Percentiles rank a stretch among this genome's conserved stretches.
Evolutionary conservation across 2,113 vertebrate genomes (phyloP).

Genomic region (Solea senegalensis): DNA sequence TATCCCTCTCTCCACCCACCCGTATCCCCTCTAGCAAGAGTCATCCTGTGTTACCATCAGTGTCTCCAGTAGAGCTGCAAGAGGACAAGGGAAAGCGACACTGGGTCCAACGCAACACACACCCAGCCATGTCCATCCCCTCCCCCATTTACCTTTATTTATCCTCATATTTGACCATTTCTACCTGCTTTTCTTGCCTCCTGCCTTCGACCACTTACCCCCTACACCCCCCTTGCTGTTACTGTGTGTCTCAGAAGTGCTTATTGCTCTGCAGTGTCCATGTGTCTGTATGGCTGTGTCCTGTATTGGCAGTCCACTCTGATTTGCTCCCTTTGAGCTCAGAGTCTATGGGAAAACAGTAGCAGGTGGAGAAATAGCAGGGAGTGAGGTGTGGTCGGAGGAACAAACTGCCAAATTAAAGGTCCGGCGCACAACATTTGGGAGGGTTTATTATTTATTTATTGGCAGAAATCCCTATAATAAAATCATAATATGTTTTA

Average conservation of each 20-base stretch:
- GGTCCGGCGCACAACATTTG: too few species aligned
- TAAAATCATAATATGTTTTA: too few species aligned
- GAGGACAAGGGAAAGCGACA: slow-evolving; percentile 25
- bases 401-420: not conserved
- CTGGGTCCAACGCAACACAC: slow-evolving; percentile 20
- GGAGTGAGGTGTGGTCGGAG: slow-evolving; percentile 35
- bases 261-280: not conserved
- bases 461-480: too few species aligned
- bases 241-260: not conserved
- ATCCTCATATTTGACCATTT: too few species aligned
- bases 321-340: slow-evolving; percentile 48
- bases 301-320: slow-evolving; percentile 41
- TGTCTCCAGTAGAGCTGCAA: slow-evolving; percentile 45
- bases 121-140: slow-evolving; percentile 25
- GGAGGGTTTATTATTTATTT: too few species aligned
- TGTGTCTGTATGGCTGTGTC: slow-evolving; percentile 21
- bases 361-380: slow-evolving; percentile 69
- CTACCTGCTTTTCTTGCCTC: not conserved
- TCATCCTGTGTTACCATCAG: slow-evolving; percentile 70
- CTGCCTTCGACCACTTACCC: not conserved
- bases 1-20: slow-evolving; percentile 39
- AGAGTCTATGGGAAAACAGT: slow-evolving; percentile 37
- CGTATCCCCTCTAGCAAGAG: slow-evolving; percentile 58
- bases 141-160: not conserved
- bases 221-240: not conserved